phyloP scores from a whole-genome alignment of 2,888 invertebrate species.

The Chirona hameri region DNA sequence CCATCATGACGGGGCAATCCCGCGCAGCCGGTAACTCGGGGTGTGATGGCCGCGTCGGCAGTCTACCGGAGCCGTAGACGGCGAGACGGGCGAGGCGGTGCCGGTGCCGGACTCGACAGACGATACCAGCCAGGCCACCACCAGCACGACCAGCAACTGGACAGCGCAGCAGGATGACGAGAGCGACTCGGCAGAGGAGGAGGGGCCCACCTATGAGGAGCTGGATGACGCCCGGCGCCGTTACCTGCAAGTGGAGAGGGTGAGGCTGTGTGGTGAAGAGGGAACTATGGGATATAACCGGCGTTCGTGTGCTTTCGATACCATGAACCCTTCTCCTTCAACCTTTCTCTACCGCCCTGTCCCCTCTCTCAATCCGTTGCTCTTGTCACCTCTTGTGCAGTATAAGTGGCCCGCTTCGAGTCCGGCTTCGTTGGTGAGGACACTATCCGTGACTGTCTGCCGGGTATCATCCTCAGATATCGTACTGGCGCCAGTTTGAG shows the following conservation, averaged over 20 bases:
- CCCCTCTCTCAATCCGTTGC: too few relatives aligned
- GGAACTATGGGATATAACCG: too few relatives aligned
- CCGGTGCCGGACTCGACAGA: not conserved
- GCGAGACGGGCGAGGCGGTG: conserved; percentile 14
- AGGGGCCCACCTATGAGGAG: conserved; percentile 7
- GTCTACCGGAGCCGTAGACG: not conserved
- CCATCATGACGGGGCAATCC: not conserved
- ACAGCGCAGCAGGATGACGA: not conserved
- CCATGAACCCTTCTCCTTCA: too few relatives aligned
- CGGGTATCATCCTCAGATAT: conserved; percentile 48
- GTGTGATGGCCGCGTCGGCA: not conserved
- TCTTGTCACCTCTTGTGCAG: too few relatives aligned
- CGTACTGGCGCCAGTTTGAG: conserved; percentile 61
- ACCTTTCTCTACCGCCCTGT: too few relatives aligned
- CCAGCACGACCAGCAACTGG: not conserved
- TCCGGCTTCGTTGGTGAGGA: not conserved
- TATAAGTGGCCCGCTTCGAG: too few relatives aligned
- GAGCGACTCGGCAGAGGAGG: not conserved
- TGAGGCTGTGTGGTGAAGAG: too few relatives aligned
- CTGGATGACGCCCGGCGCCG: conserved; percentile 4
- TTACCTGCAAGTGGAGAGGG: conserved; percentile 23
- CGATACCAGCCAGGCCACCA: not conserved
- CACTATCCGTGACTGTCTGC: too few relatives aligned
- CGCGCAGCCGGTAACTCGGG: not conserved
- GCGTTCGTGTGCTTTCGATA: too few relatives aligned